Percentiles rank a stretch among this genome's conserved stretches.
Conservation (phyloP, 1,140 invertebrate genomes). For the Lepeophtheirus salmonis region DNA sequence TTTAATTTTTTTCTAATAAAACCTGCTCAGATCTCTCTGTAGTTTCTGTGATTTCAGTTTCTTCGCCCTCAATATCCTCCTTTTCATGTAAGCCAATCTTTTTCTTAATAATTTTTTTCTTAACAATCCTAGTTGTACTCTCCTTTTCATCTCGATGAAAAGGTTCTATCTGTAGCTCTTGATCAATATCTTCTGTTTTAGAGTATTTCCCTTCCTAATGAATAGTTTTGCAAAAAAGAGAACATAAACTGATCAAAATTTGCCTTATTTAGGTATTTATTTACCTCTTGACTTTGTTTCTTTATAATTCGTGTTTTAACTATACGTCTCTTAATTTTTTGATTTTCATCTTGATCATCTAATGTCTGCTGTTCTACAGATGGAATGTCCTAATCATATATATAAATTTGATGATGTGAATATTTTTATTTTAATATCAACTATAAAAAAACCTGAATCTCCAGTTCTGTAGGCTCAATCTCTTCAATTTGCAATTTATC, state of each 20-base stretch:
- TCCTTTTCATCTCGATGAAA: not conserved
- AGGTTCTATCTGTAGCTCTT: not conserved
- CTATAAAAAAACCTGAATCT: not conserved
- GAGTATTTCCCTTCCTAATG: no score
- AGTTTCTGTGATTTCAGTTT: not conserved
- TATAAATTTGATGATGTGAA: not conserved
- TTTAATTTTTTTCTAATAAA: no score
- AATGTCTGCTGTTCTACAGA: not conserved
- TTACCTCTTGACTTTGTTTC: not conserved
- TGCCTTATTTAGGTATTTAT: not conserved
- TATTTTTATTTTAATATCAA: not conserved
- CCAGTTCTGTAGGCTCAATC: not conserved
- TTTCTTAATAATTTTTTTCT: not conserved
- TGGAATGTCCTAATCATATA: not conserved
- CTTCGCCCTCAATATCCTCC: not conserved
- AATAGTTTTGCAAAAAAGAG: not conserved
- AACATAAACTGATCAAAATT: not conserved
- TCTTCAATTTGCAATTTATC: not conserved
- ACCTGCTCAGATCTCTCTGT: not conserved
- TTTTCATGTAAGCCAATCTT: not conserved
- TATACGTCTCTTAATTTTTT: not conserved
- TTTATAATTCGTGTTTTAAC: not conserved
- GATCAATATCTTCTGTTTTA: no score
- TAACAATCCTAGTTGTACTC: not conserved
- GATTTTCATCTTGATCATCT: not conserved